A percentile compares a stretch with the other conserved stretches of the same genome.
Conservation (phyloP, 2,797 vertebrate genomes). For the Kryptolebias ocellatus region DNA sequence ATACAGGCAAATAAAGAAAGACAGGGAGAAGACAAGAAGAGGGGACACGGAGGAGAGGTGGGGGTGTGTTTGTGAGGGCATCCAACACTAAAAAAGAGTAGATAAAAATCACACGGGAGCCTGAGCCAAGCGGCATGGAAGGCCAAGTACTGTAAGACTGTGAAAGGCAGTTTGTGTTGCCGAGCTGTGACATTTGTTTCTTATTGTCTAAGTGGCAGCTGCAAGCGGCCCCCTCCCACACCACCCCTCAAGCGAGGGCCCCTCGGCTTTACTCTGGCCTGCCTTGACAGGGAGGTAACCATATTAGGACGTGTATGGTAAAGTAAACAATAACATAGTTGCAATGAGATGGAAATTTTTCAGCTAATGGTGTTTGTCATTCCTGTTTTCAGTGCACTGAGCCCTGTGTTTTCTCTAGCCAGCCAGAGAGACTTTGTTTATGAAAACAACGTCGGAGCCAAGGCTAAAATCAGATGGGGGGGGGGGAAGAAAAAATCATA, state of each 20-base stretch:
- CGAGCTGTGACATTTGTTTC: conserved; percentile 91
- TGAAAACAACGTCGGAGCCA: conserved; percentile 77
- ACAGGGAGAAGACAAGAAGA: conserved; percentile 38
- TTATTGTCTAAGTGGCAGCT: conserved; percentile 92
- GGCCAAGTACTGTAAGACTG: conserved; percentile 78
- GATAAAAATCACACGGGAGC: conserved; percentile 74
- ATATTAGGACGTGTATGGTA: conserved; percentile 97
- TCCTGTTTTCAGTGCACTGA: conserved; percentile 84
- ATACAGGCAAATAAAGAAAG: conserved; percentile 67
- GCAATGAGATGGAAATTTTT: conserved; percentile 92
- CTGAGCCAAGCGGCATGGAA: conserved; percentile 61
- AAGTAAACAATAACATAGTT: conserved; percentile 99
- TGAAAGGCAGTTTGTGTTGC: conserved; percentile 82
- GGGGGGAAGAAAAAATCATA: conserved; percentile 57
- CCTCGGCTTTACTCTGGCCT: conserved; percentile 79
- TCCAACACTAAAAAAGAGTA: conserved; percentile 54
- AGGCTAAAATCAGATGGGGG: conserved; percentile 74
- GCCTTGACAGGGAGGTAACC: conserved; percentile 91
- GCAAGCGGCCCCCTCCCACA: conserved; percentile 86
- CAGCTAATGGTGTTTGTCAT: conserved; percentile 92
- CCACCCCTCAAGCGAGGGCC: conserved; percentile 89
- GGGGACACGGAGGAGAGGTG: conserved; percentile 19
- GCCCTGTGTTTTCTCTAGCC: conserved; percentile 74
- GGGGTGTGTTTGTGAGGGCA: conserved; percentile 51
- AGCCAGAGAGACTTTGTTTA: conserved; percentile 81